Percentiles rank a stretch among this genome's conserved stretches.
Evolutionary conservation across 2,113 vertebrate species (phyloP).

Genomic region (Bostrychus sinensis): DNA sequence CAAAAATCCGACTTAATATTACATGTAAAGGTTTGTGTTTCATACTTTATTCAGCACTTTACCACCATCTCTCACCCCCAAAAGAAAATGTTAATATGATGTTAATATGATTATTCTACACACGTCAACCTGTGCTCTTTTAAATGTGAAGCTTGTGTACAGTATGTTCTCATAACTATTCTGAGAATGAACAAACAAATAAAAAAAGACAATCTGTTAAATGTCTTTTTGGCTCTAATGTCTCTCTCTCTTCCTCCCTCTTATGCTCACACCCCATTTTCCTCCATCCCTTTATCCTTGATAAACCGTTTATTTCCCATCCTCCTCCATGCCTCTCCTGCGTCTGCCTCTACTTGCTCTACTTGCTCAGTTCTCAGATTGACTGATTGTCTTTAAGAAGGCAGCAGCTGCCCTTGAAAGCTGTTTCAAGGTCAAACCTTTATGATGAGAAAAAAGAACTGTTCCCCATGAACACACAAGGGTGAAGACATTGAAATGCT

Average conservation of each 20-base stretch:
- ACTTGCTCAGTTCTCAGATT: constrained; percentile 3
- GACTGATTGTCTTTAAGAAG: constrained; percentile 35
- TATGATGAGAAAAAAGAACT: constrained; percentile 25
- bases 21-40: constrained; percentile 42
- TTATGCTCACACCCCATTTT: constrained; percentile 5
- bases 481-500: constrained; percentile 1
- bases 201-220: constrained; percentile 12
- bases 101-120: constrained; percentile 45
- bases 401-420: constrained; percentile 44
- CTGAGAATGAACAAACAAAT: constrained; percentile 8
- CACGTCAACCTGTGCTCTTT: constrained; percentile 23
- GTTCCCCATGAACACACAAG: constrained; percentile 4
- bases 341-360: neutral
- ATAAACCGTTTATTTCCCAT: constrained; percentile 8
- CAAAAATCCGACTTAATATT: constrained; percentile 31
- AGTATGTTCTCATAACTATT: constrained; percentile 32
- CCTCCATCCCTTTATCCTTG: neutral
- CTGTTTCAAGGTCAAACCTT: constrained; percentile 56
- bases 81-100: constrained; percentile 54
- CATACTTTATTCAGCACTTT: constrained; percentile 58
- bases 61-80: constrained; percentile 45
- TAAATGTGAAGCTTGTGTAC: constrained; percentile 37
- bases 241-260: constrained; percentile 16
- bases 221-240: constrained; percentile 13
- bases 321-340: neutral